These are phyloP conservation scores for Lepus townsendii DNA, from an alignment of 2,797 vertebrate species.

Conservation along the genomic window DNA sequence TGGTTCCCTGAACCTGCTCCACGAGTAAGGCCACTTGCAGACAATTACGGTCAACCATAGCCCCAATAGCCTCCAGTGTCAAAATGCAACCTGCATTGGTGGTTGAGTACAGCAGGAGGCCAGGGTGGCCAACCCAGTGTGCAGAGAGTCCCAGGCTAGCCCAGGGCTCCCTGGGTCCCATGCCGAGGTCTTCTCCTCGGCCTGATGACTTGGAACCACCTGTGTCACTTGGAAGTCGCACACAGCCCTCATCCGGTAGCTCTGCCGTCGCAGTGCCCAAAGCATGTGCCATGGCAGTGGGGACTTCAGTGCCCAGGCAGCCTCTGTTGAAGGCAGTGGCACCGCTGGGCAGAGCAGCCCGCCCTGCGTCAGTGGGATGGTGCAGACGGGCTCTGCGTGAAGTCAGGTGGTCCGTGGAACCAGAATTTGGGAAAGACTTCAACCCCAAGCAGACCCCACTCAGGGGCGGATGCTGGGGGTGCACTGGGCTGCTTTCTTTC, in stretches of 20 bases:
- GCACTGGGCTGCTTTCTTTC: no score
- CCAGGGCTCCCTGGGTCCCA: background rate
- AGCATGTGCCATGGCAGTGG: background rate
- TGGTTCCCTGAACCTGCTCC: background rate
- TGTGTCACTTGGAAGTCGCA: background rate
- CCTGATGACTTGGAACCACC: background rate
- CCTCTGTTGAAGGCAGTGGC: background rate
- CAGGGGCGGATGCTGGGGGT: no score
- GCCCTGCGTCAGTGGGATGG: accelerated
- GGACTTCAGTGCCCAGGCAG: accelerated
- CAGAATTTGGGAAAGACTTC: background rate
- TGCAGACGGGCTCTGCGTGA: background rate
- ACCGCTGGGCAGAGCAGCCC: background rate
- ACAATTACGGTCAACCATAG: background rate
- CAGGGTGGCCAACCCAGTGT: background rate
- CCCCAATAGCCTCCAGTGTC: background rate
- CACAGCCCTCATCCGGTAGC: background rate
- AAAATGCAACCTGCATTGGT: background rate
- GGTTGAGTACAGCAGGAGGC: background rate
- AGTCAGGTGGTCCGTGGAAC: background rate
- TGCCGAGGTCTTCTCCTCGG: background rate
- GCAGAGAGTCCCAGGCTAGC: background rate
- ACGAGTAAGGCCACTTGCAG: background rate
- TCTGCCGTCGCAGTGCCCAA: background rate
- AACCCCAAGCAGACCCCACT: background rate